Evolutionary conservation across 2,797 vertebrate species (phyloP).

Genomic region (Muscicapa striata): DNA sequence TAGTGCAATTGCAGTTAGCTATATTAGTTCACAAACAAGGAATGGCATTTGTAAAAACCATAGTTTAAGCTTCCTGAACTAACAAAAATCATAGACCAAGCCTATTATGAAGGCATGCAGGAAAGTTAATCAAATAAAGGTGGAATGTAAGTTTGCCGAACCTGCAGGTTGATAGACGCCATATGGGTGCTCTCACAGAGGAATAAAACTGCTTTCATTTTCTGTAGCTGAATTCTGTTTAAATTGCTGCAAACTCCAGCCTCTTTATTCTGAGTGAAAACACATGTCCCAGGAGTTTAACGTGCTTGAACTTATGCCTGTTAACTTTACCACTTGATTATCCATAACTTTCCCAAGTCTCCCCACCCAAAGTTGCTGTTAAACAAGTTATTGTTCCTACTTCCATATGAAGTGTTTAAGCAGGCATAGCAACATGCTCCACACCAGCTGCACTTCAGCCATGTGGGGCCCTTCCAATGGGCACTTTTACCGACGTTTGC

Average conservation of each 20-base stretch:
- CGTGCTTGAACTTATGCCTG: constrained; percentile 4
- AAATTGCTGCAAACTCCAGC: constrained; percentile 52
- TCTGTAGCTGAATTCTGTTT: constrained; percentile 57
- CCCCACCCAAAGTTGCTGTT: background rate
- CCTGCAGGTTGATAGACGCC: constrained; percentile 14
- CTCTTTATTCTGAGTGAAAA: constrained; percentile 56
- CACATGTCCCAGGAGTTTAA: constrained; percentile 50
- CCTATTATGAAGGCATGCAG: background rate
- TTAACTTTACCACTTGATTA: constrained; percentile 48
- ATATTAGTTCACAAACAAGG: background rate
- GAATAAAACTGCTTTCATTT: constrained; percentile 50
- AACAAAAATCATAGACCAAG: background rate
- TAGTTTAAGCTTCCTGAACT: background rate
- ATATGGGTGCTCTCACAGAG: constrained; percentile 30
- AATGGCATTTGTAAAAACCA: background rate
- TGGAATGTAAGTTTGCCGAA: constrained; percentile 23
- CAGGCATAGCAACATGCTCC: background rate
- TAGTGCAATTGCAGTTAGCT: background rate
- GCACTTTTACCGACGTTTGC: rapidly evolving
- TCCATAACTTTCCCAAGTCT: background rate
- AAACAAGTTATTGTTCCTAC: background rate
- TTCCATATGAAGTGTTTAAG: background rate
- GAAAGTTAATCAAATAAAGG: constrained; percentile 56
- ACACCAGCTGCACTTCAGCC: background rate
- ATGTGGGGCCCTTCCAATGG: background rate